Evolutionary conservation across 2,888 invertebrate species (phyloP).

Genomic region (Cantharis flavilabris): DNA sequence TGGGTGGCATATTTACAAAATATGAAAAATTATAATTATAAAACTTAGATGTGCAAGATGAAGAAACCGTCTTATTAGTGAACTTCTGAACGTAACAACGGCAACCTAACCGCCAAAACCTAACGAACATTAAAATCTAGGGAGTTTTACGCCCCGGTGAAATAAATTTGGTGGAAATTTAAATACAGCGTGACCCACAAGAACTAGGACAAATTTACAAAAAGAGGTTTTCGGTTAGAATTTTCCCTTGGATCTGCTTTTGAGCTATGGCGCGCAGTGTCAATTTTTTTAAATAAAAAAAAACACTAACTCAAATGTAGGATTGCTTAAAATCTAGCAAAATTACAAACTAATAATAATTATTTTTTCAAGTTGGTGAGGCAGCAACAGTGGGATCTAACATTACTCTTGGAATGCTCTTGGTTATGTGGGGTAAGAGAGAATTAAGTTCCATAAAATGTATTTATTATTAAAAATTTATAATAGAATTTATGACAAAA

Average conservation of each 20-base stretch:
- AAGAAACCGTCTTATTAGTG: neutral
- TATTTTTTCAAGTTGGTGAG: too few species aligned
- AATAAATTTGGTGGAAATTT: neutral
- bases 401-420: too few species aligned
- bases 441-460: neutral
- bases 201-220: too few species aligned
- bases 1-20: conserved; percentile 31
- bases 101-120: neutral
- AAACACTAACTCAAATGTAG: too few species aligned
- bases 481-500: neutral
- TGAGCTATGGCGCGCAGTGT: too few species aligned
- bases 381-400: too few species aligned
- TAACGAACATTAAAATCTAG: neutral
- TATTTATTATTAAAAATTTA: neutral
- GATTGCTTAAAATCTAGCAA: too few species aligned
- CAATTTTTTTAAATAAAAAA: too few species aligned
- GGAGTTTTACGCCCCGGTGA: neutral
- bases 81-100: neutral
- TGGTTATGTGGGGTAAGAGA: neutral
- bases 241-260: too few species aligned
- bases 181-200: neutral
- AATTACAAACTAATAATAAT: too few species aligned
- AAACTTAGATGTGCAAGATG: neutral
- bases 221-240: too few species aligned
- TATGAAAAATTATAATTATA: neutral